Conservation (phyloP, 30 jellyfish, hydroid and myxozoan genomes). For the Euphysa ruthae region DNA sequence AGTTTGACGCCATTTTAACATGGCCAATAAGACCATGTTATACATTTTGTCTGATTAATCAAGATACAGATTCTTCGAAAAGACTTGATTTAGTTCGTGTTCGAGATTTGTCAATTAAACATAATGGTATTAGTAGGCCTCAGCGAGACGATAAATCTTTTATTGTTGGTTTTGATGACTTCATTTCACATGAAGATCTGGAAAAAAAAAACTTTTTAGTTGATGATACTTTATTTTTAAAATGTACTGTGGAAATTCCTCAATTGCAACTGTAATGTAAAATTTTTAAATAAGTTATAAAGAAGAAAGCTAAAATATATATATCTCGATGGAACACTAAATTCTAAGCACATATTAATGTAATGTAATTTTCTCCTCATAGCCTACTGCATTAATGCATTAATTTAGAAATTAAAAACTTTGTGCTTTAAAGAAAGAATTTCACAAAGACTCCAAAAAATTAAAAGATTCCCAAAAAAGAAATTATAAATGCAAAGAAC, state of each 20-base stretch:
- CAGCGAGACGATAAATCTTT: conserved; percentile 78
- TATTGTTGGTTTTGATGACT: conserved; percentile 91
- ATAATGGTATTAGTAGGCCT: conserved; percentile 77
- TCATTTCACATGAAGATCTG: conserved; percentile 79
- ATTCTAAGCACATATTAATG: too few relatives aligned
- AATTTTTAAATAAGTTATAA: too few relatives aligned
- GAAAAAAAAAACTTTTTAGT: conserved; percentile 63
- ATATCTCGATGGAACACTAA: too few relatives aligned
- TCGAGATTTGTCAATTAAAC: conserved; percentile 80
- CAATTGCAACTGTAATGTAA: too few relatives aligned
- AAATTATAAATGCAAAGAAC: too few relatives aligned
- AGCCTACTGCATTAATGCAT: too few relatives aligned
- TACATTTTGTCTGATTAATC: conserved; percentile 74
- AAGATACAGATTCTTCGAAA: conserved; percentile 53
- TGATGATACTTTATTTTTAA: conserved; percentile 80
- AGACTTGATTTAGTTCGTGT: conserved; percentile 77
- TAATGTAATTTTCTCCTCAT: too few relatives aligned
- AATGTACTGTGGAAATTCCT: conserved; percentile 74
- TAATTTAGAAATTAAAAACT: too few relatives aligned
- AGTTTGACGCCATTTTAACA: conserved; percentile 79
- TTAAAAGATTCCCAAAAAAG: too few relatives aligned
- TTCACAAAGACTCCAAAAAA: too few relatives aligned
- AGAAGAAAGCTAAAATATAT: too few relatives aligned
- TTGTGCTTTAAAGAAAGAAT: too few relatives aligned
- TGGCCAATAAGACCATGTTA: conserved; percentile 96